Evolutionary conservation across 2,113 vertebrate genomes (phyloP).

Genomic region (Procavia capensis): DNA sequence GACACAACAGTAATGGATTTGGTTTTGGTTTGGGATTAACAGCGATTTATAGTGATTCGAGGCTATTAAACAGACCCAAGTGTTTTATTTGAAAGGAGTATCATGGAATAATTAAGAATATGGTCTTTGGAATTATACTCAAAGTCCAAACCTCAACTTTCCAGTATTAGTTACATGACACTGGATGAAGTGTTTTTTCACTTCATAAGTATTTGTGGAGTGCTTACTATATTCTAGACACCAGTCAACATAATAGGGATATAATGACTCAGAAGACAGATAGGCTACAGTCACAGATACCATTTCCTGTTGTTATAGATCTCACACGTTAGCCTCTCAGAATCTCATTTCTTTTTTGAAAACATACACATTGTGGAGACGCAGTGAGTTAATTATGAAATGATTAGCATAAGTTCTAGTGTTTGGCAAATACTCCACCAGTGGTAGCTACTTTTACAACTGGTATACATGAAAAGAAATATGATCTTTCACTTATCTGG

Average conservation of each 20-base stretch:
- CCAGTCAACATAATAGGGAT: background rate
- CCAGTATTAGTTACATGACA: background rate
- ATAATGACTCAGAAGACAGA: background rate
- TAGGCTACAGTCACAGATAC: background rate
- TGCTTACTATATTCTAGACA: background rate
- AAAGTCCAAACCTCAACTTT: background rate
- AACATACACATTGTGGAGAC: conserved; percentile 10
- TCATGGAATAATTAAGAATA: background rate
- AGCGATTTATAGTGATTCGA: background rate
- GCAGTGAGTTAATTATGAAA: background rate
- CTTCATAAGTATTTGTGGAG: background rate
- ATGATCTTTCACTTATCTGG: background rate
- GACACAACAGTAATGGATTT: too few relatives aligned
- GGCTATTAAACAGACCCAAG: background rate
- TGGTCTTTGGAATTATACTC: background rate
- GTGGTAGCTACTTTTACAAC: background rate
- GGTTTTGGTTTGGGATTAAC: background rate
- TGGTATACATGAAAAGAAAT: conserved; percentile 27
- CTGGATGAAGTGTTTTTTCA: conserved; percentile 25
- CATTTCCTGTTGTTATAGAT: background rate
- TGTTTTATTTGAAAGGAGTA: background rate
- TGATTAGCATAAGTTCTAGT: background rate
- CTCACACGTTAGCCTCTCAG: background rate
- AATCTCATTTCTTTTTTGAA: background rate
- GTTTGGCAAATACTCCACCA: background rate